Evolutionary conservation across 2,113 vertebrate species (phyloP).

Genomic region (Cinclus mexicanus): DNA sequence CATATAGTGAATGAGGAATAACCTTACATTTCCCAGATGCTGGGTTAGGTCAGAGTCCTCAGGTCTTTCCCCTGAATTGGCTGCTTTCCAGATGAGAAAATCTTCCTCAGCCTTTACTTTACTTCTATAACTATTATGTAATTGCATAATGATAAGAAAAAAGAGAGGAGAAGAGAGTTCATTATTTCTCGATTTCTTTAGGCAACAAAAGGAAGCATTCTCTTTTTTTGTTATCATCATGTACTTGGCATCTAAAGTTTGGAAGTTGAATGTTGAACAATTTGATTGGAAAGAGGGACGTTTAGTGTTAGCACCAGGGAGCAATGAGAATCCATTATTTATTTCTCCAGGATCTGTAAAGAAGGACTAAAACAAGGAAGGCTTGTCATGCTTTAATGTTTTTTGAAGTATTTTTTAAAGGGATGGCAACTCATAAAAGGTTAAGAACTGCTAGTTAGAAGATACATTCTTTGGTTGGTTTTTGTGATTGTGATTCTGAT

Average conservation of each 20-base stretch:
- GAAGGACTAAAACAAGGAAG: not conserved
- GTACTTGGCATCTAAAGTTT: not conserved
- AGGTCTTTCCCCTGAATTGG: not conserved
- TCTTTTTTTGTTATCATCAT: not conserved
- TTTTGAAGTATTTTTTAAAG: not conserved
- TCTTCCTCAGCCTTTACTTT: not conserved
- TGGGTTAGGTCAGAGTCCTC: not conserved
- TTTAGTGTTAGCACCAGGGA: not conserved
- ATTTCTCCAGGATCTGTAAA: not conserved
- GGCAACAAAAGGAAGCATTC: not conserved
- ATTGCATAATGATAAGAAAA: not conserved
- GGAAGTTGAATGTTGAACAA: not conserved
- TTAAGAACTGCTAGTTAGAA: not conserved
- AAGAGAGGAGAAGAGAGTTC: not conserved
- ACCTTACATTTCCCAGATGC: not conserved
- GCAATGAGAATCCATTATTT: not conserved
- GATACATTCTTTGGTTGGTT: not conserved
- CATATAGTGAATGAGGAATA: not conserved
- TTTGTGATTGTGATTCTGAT: not conserved
- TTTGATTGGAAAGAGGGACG: not conserved
- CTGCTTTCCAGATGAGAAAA: not conserved
- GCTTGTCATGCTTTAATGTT: not conserved
- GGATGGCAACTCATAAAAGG: not conserved
- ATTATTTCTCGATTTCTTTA: not conserved
- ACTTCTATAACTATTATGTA: not conserved